Conservation (phyloP, 2,113 vertebrate genomes). For the Equus quagga region DNA sequence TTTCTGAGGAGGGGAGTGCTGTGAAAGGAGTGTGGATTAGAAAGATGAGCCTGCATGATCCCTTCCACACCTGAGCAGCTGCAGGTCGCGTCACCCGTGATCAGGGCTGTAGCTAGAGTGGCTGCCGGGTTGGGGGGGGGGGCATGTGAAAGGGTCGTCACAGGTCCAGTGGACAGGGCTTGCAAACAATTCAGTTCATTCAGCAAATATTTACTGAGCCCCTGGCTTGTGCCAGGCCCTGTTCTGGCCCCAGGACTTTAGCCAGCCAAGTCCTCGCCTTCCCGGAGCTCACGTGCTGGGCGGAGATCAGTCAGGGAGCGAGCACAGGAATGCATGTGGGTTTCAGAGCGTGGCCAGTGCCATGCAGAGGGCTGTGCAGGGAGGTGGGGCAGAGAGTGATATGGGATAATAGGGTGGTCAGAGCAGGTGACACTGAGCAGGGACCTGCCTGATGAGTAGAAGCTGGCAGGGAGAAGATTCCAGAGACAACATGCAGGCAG, state of each 20-base stretch:
- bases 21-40: not conserved
- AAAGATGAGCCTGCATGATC: not conserved
- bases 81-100: rapidly evolving
- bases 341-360: not conserved
- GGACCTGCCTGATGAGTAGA: not conserved
- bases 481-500: rapidly evolving
- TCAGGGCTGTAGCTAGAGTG: rapidly evolving
- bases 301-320: not conserved
- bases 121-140: not conserved
- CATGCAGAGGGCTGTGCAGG: not conserved
- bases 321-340: too few species aligned
- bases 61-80: not conserved
- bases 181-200: not conserved
- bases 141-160: not conserved
- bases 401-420: not conserved
- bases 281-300: not conserved
- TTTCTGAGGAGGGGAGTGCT: not conserved
- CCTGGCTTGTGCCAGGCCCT: not conserved
- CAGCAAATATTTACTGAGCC: not conserved
- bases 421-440: not conserved
- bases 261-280: not conserved
- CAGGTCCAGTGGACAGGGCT: not conserved
- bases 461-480: not conserved
- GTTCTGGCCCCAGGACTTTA: not conserved
- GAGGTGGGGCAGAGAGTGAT: not conserved